Evolutionary conservation across 2,113 vertebrate species (phyloP), one percentile per base, ranked within the genome.

Genomic region (Oncorhynchus mykiss): DNA sequence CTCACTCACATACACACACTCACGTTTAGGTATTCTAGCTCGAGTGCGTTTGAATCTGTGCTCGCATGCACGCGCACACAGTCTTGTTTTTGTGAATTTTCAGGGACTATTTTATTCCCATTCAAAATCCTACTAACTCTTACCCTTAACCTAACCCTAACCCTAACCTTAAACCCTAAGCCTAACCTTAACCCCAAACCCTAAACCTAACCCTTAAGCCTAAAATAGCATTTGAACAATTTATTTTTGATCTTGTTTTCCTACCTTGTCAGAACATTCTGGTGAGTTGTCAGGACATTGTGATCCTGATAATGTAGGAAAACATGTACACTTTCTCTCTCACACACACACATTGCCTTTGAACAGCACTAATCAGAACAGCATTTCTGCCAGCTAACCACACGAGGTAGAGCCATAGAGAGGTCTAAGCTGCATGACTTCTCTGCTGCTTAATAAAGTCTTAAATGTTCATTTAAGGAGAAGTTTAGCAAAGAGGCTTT

Each of bases 381-480:
- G 49, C 34, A 59, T 57, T 74, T 31, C 72, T 78, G 85, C 83
- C 84, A 81, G 31, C 71, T 54, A 67, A 76, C 75, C 69, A 70
- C 67, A 72, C 27, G 80, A 72, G 71, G 67, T 78, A 77, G 75
- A 85, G 76, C 39, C 39, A 45, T 45, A 70, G 7, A 22, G 39
- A 59, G 25, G 69, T 69, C 67, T 88, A 82, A 91, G 71, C 85
- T 76, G 60, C 69, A 48, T 54, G 79, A 88, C 79, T 82, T 82
- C 64, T 77, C 59, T 74, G 29, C 7, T 67, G 75, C 72, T 71
- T 66, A 39, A 78, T 89, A 74, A 88, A 89, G 78, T 85, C 77
- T 82, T 91, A 88, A 92, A 86, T 87, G 73, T 84, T 88, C 78
- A 88, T 91, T 91, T 89, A 89, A 90, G 75, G 78, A 77, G 84